Base-by-base conservation (phyloP, 2,888 invertebrate genomes). In the Diloba caeruleocephala region DNA sequence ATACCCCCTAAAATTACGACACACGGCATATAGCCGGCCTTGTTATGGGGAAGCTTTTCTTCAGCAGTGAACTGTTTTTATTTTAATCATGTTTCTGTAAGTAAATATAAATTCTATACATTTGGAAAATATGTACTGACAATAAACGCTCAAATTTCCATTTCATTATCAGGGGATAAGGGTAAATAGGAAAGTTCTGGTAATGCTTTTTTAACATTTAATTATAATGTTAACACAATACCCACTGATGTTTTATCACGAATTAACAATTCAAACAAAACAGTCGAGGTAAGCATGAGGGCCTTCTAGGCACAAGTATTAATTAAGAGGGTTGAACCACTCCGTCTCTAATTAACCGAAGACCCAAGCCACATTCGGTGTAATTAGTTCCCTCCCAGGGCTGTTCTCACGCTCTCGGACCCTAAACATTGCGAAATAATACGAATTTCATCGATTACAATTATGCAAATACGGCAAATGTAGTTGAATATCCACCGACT, bases 251-350 rank as follows among this genome's bases (percentile, higher is more conserved):
- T 87, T 87, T 85, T 84, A 89, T 87, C 79, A 83, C 81, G 84
- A 87, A 87, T 89, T 87, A 87, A 88, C 88, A 89, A 89, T 89
- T 88, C 83, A 89, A 89, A 91, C 89, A 90, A 89, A 90, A 90
- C 88, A 88, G 81, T 74, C 71, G 82, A 84, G 87, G 85, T 87
- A 85, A 85, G 84, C 84, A 83, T 83, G 81, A 85, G 87, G 85
- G 85, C 82, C 82, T 84, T 81, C 82, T 84, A 85, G 87, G 87
- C 86, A 86, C 86, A 89, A 91, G 90, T 90, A 92, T 92, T 92
- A 91, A 93, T 93, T 92, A 92, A 90, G 90, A 90, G 92, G 92
- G 90, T 90, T 88, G 88, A 85, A 82, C 88, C 90, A 86, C 89
- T 89, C 87, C 78, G 84, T 82, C 88, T 91, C 92, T 92, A 92